A percentile compares a stretch with the other conserved stretches of the same genome.
Conservation (phyloP, 1,140 invertebrate genomes). For the Nephila pilipes region DNA sequence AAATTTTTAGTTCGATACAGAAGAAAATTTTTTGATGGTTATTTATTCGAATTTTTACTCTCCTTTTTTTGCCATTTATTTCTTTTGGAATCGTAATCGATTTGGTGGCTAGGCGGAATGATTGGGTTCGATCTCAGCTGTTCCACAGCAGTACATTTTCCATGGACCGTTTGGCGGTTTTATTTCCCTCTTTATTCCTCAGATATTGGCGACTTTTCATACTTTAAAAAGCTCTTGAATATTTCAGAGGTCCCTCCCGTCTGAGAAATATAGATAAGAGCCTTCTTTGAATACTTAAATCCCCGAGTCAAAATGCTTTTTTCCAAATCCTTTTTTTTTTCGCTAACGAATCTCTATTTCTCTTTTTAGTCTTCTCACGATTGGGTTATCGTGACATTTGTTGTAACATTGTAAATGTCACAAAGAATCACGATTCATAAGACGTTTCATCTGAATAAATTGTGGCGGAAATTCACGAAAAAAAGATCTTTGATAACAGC, state of each 20-base stretch:
- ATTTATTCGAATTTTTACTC: conserved; percentile 58
- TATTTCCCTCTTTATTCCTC: conserved; percentile 37
- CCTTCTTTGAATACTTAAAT: conserved; percentile 10
- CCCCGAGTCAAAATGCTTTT: neutral
- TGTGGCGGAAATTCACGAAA: neutral
- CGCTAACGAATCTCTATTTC: neutral
- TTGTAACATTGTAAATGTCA: conserved; percentile 14
- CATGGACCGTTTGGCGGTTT: conserved; percentile 52
- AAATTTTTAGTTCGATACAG: conserved; percentile 63
- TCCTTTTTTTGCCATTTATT: conserved; percentile 38
- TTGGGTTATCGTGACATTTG: conserved; percentile 1
- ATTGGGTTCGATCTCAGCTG: conserved; percentile 67
- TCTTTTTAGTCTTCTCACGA: neutral
- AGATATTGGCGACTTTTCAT: conserved; percentile 29
- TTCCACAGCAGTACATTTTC: conserved; percentile 41
- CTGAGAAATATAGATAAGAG: conserved; percentile 23
- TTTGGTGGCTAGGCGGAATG: conserved; percentile 51
- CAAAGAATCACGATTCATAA: conserved; percentile 25
- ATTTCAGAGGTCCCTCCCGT: neutral
- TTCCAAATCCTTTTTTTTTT: neutral
- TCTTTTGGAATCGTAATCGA: conserved; percentile 49
- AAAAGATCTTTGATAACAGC: neutral
- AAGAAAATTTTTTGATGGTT: conserved; percentile 60
- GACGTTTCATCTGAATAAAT: neutral
- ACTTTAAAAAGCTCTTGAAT: conserved; percentile 38